phyloP scores from a whole-genome alignment of 2,797 vertebrate species.

The Threskiornis aethiopicus region DNA sequence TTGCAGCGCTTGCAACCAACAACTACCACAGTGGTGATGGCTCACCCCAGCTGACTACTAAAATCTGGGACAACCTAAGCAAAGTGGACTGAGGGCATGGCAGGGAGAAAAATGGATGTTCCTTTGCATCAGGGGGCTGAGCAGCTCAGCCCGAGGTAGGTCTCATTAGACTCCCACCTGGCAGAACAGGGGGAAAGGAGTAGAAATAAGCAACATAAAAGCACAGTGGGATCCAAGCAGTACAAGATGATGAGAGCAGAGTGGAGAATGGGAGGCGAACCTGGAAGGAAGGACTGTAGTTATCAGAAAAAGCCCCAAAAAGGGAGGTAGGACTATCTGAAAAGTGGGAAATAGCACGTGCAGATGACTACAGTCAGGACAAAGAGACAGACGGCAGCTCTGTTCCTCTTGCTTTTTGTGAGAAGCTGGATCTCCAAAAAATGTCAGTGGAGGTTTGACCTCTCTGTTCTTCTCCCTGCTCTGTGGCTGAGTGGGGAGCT shows the following conservation, averaged over 20 bases:
- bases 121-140: neutral
- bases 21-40: neutral
- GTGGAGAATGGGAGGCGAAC: neutral
- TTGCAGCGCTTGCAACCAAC: neutral
- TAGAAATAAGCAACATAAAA: neutral
- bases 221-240: neutral
- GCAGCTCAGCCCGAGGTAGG: neutral
- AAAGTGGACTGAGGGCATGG: neutral
- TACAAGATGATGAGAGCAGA: neutral
- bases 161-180: neutral
- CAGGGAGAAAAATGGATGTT: neutral
- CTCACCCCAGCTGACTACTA: neutral
- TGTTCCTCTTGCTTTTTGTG: neutral
- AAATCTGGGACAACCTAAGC: neutral
- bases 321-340: neutral
- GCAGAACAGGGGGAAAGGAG: neutral
- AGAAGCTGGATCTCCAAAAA: neutral
- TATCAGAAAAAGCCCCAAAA: neutral
- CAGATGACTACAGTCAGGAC: neutral
- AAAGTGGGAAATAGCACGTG: neutral
- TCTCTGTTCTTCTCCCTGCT: neutral
- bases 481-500: neutral
- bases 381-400: neutral
- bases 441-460: neutral
- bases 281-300: neutral